phyloP scores from a whole-genome alignment of 2,888 invertebrate genomes.

The Antheraea yamamai region DNA sequence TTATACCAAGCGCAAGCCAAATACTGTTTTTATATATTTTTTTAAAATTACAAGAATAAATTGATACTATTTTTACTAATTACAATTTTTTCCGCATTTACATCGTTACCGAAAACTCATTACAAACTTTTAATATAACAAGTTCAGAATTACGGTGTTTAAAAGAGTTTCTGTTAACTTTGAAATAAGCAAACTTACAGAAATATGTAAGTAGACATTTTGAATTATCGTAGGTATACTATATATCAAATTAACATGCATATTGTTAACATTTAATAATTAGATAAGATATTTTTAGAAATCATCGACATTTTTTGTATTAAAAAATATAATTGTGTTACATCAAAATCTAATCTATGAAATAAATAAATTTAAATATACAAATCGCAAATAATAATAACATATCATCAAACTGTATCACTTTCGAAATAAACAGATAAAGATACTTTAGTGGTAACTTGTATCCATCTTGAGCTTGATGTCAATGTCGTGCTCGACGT shows the following conservation, averaged over 20 bases:
- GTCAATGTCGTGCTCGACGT: background rate
- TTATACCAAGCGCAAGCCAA: slow-evolving; percentile 24
- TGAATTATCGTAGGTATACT: background rate
- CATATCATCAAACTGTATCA: background rate
- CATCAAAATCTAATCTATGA: background rate
- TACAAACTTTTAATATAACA: background rate
- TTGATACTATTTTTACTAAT: slow-evolving; percentile 26
- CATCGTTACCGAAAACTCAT: background rate
- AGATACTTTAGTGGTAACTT: background rate
- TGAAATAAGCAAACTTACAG: background rate
- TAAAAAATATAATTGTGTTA: background rate
- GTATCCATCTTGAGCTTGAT: background rate
- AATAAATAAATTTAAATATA: background rate
- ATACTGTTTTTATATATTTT: slow-evolving; percentile 24
- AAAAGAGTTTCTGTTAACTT: background rate
- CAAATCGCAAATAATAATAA: background rate
- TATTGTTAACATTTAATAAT: background rate
- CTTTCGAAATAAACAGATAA: background rate
- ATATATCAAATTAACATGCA: background rate
- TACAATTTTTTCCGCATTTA: slow-evolving; percentile 5
- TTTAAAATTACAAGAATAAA: slow-evolving; percentile 1
- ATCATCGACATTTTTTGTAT: background rate
- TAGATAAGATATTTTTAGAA: background rate
- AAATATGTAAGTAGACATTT: background rate
- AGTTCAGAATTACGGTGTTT: background rate